Base-by-base conservation (phyloP, 1,140 invertebrate species). In the Caenorhabditis brenneri region DNA sequence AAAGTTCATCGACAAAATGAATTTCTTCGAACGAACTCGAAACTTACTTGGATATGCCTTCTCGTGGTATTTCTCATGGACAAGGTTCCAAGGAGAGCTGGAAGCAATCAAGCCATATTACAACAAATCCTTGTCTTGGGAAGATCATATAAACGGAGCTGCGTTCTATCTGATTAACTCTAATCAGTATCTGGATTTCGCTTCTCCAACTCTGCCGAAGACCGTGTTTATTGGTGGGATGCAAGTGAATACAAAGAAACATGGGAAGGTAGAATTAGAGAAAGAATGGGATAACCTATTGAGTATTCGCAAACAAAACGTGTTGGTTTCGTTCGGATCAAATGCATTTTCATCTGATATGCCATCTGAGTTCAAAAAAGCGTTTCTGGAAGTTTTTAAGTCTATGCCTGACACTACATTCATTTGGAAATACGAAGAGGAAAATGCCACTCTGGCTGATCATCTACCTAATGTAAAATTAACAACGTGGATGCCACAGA, bases 381-480 rank as follows among this genome's bases (percentile, higher is more conserved):
- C 65, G 4, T 74, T 74, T 24, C 36, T 74, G 19, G 36, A 74
- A 74, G 65, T 74, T 1, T 74, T 74, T 19, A 36, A 33, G 4
- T 74, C 65, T 0, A 79, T 86, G 46, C 85, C 80, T 15, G 81
- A 86, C 10, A 33, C 46, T 2, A 87, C 85, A 15, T 87, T 87
- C 86, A 86, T 87, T 48, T 87, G 86, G 86, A 87, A 87, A 58
- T 87, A 83, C 51, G 86, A 87, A 36, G 78, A 84, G 24, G 65
- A 1, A 46, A 69, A 85, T 39, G 74, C 79, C 22, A 60, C 55
- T 15, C 85, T 86, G 27, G 80, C 51, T 19, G 79, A 84, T 51
- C 60, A 69, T 24, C 36, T 80, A 42, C 69, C 80, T 6, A 87
- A 87, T 65, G 39, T 87, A 1, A 53, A 69, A 31, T 27, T 86